Conservation (phyloP, 2,797 vertebrate genomes). For the Macrochelys suwanniensis region DNA sequence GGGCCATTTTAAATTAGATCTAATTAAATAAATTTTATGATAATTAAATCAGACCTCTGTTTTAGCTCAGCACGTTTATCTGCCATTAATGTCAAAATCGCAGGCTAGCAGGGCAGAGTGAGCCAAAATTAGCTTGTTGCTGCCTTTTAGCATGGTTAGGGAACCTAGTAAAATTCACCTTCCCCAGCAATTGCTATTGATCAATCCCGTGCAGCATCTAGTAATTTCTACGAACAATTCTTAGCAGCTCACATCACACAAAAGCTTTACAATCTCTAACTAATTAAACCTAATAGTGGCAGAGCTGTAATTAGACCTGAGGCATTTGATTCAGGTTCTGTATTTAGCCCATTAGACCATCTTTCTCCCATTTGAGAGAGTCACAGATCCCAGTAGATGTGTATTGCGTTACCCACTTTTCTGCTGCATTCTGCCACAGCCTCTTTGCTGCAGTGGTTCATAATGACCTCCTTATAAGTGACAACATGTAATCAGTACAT, state of each 20-base stretch:
- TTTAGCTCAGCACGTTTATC: slow-evolving; percentile 1
- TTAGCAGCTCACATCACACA: neutral
- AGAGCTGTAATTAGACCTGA: neutral
- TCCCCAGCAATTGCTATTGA: neutral
- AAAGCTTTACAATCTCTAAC: neutral
- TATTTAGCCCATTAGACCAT: neutral
- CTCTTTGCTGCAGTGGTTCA: no score
- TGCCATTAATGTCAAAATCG: neutral
- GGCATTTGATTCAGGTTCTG: neutral
- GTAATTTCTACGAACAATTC: neutral
- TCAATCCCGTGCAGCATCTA: neutral
- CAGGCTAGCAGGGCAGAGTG: neutral
- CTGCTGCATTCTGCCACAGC: neutral
- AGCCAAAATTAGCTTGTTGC: slow-evolving; percentile 20
- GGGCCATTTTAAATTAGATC: neutral
- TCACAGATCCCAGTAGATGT: neutral
- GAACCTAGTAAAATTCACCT: slow-evolving; percentile 11
- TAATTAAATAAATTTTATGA: neutral
- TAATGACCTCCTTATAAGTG: neutral
- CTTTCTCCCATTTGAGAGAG: neutral
- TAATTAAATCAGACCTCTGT: slow-evolving; percentile 46
- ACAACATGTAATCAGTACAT: slow-evolving; percentile 5
- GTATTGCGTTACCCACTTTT: neutral
- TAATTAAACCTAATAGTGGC: neutral
- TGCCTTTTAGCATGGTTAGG: slow-evolving; percentile 17